Percentiles rank a stretch among this genome's conserved stretches.
These are phyloP conservation scores for Eublepharis macularius DNA, from an alignment of 2,113 vertebrate species.

Conservation along the genomic window DNA sequence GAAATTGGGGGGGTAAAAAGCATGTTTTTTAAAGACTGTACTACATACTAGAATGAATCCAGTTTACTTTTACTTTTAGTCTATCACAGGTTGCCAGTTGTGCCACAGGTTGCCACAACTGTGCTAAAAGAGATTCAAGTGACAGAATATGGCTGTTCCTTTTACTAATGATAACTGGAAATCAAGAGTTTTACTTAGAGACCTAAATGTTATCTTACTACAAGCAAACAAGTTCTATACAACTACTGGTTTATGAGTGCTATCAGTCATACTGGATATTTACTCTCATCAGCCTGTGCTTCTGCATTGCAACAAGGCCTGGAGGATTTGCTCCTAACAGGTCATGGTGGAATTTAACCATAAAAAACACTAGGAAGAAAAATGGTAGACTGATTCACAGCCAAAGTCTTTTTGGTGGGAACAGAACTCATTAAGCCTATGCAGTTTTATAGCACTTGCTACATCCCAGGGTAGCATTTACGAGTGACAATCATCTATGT, in stretches of 20 bases:
- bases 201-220: neutral
- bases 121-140: neutral
- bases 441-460: slow-evolving; percentile 10
- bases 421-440: slow-evolving; percentile 16
- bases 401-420: neutral
- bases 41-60: neutral
- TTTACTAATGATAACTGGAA: neutral
- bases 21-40: neutral
- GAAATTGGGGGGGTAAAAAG: neutral
- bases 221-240: neutral
- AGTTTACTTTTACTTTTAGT: neutral
- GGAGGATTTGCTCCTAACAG: neutral
- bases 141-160: neutral
- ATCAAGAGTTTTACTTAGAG: neutral
- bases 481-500: slow-evolving; percentile 17
- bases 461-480: slow-evolving; percentile 6
- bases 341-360: neutral
- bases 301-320: neutral
- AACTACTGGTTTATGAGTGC: neutral
- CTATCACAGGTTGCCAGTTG: neutral
- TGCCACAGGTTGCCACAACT: too few species aligned
- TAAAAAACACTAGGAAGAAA: neutral
- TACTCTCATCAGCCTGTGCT: neutral
- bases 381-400: neutral
- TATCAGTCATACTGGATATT: neutral